phyloP scores from a whole-genome alignment of 2,888 invertebrate genomes.

The Acleris laterana region DNA sequence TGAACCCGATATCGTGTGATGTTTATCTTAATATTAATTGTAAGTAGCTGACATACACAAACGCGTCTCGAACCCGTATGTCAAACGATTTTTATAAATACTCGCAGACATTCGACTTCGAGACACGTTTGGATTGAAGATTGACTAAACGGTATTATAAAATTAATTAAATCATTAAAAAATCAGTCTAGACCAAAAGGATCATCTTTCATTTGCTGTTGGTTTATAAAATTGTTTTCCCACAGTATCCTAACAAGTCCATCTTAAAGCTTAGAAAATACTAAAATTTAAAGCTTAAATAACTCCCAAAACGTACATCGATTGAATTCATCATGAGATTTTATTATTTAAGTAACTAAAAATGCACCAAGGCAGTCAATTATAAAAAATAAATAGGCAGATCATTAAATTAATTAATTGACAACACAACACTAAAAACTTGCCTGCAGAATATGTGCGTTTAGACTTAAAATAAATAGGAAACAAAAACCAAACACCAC shows the following conservation, averaged over 20 bases:
- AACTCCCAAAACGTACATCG: constrained; percentile 49
- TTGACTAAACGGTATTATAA: constrained; percentile 40
- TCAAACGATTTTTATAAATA: constrained; percentile 15
- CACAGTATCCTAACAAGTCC: constrained; percentile 48
- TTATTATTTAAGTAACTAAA: constrained; percentile 1
- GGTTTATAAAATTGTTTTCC: constrained; percentile 50
- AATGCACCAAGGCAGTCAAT: constrained; percentile 23
- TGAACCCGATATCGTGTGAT: constrained; percentile 56
- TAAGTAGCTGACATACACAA: constrained; percentile 42
- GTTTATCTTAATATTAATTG: constrained; percentile 49
- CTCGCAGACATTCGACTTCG: constrained; percentile 35
- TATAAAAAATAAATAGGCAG: constrained; percentile 12
- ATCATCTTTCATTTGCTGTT: constrained; percentile 58
- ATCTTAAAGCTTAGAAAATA: constrained; percentile 63
- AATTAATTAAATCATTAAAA: constrained; percentile 47
- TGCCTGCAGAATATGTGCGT: constrained; percentile 10
- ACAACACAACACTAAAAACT: constrained; percentile 6
- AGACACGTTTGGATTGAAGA: constrained; percentile 47
- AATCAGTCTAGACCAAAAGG: constrained; percentile 75
- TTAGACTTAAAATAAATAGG: constrained; percentile 26
- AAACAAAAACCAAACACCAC: constrained; percentile 31
- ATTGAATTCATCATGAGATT: constrained; percentile 20
- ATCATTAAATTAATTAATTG: constrained; percentile 8
- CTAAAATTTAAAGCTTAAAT: constrained; percentile 51
- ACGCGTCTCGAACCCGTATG: constrained; percentile 42